Evolutionary conservation across 2,888 invertebrate genomes (phyloP), one percentile per base, ranked within the genome.

Genomic region (Drosophila birchii): DNA sequence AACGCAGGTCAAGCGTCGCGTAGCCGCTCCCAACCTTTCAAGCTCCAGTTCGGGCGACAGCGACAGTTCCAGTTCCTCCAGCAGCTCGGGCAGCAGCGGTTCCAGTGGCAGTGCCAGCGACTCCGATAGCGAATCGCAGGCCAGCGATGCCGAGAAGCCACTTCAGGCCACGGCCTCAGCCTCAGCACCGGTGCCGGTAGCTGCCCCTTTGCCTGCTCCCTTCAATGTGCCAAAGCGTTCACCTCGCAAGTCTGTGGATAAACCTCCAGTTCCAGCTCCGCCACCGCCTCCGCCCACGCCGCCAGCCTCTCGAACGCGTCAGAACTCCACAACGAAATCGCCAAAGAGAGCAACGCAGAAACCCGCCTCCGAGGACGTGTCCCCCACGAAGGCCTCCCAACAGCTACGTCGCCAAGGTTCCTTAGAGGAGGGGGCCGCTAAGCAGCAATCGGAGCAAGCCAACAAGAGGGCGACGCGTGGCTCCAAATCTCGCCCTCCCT

Each of bases 11-110:
- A 85, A 87, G 49, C 85, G 85, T 16, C 87, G 87, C 23, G 71
- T 80, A 8, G 87, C 86, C 7, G 81, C 88, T 26, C 86, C 86
- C 0, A 89, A 87, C 51, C 59, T 90, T 16, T 79, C 84, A 12
- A 91, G 90, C 39, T 90, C 91, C 9, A 91, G 90, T 53, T 91
- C 91, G 7, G 91, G 80, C 11, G 88, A 90, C 54, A 91, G 88
- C 56, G 84, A 86, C 26, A 82, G 88, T 34, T 89, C 89, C 36
- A 88, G 88, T 44, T 62, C 89, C 66, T 61, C 77, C 53, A 80
- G 78, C 74, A 86, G 84, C 60, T 86, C 86, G 12, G 90, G 84
- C 20, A 85, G 85, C 39, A 72, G 70, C 38, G 78, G 78, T n/a
- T 90, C 86, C 63, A 90, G 82, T 8, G 86, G 85, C 39, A 90